Percentiles rank a stretch among this genome's conserved stretches.
Conservation (phyloP, 2,797 vertebrate species). For the Alcedo quadribrachys region DNA sequence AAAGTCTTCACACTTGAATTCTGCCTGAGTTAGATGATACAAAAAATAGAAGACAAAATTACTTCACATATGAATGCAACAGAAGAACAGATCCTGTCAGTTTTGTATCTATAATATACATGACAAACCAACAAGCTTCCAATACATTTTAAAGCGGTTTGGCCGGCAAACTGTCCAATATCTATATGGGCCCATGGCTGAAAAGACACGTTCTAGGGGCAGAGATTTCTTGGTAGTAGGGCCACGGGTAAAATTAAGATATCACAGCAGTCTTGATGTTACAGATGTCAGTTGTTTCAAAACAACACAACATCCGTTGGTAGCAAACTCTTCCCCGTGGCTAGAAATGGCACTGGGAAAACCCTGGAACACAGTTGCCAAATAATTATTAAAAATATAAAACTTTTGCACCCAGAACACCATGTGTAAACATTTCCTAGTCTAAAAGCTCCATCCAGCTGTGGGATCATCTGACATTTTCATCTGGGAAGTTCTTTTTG, state of each 20-base stretch:
- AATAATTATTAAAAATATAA: neutral
- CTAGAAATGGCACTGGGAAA: neutral
- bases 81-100: constrained; percentile 22
- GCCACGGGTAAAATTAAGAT: neutral
- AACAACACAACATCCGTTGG: neutral
- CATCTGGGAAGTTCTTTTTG: neutral
- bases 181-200: neutral
- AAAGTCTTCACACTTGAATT: constrained; percentile 42
- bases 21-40: neutral
- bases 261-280: neutral
- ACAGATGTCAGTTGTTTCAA: neutral
- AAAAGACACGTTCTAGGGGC: neutral
- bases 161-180: neutral
- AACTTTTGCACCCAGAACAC: neutral
- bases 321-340: neutral
- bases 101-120: neutral
- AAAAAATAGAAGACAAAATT: constrained; percentile 22
- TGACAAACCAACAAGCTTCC: neutral
- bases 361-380: neutral
- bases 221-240: neutral
- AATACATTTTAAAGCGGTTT: constrained; percentile 7
- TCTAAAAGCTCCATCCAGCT: neutral
- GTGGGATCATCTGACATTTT: neutral
- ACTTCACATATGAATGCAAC: constrained; percentile 8
- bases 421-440: neutral